phyloP scores from a whole-genome alignment of 2,797 vertebrate species.

The Premnoplex brunnescens region DNA sequence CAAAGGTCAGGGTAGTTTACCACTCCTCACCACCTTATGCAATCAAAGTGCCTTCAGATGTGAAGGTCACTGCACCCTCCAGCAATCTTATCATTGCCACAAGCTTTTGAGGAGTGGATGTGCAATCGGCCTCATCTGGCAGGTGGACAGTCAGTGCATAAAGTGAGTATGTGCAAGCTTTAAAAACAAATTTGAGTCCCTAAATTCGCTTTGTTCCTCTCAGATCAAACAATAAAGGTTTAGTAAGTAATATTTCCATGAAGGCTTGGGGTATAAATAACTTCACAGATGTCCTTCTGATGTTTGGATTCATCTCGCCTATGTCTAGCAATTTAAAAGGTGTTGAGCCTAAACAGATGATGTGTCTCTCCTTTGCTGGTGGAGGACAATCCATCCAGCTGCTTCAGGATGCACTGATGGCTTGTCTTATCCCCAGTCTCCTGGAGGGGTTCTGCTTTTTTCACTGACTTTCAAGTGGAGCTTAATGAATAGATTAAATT shows the following conservation, averaged over 20 bases:
- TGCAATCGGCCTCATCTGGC: neutral
- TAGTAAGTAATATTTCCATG: neutral
- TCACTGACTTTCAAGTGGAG: neutral
- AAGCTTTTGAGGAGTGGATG: neutral
- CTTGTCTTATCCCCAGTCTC: neutral
- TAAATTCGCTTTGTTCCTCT: neutral
- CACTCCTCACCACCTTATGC: accelerated
- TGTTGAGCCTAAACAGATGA: neutral
- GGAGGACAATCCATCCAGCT: neutral
- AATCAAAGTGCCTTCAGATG: neutral
- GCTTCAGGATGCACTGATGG: neutral
- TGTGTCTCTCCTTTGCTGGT: neutral
- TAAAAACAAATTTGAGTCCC: neutral
- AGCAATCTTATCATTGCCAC: neutral
- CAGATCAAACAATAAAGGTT: neutral
- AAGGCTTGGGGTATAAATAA: neutral
- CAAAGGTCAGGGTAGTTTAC: neutral
- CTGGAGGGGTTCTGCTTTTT: neutral
- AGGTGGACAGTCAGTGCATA: neutral
- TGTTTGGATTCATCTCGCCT: neutral
- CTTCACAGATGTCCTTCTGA: neutral
- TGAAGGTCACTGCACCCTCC: neutral
- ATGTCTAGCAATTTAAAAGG: neutral
- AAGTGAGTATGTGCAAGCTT: accelerated
- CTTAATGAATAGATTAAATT: slow-evolving; percentile 10